phyloP scores from a whole-genome alignment of 2,113 vertebrate species.

The Vulpes vulpes region DNA sequence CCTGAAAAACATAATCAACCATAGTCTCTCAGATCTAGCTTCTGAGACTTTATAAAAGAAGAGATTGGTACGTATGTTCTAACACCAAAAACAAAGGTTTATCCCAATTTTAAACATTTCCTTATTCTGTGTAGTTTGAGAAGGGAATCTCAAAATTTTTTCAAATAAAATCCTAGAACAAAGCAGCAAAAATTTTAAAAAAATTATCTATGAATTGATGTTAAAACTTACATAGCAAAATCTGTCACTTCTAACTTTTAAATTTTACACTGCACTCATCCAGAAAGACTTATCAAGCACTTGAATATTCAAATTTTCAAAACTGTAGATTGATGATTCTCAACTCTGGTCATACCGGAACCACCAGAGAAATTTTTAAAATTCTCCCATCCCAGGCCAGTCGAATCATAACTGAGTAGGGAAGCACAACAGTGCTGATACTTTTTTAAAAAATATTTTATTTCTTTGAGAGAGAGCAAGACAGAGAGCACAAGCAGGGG shows the following conservation, averaged over 20 bases:
- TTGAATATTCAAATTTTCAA: neutral
- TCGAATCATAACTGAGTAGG: neutral
- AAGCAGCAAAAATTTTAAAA: neutral
- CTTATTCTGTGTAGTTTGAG: neutral
- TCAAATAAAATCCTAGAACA: conserved; percentile 3
- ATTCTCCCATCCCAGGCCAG: neutral
- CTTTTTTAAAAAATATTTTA: neutral
- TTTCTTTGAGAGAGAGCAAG: no score
- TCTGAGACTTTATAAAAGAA: conserved; percentile 37
- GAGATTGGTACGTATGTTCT: neutral
- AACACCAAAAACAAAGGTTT: neutral
- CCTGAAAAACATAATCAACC: neutral
- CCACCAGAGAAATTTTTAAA: neutral
- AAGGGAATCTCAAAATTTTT: neutral
- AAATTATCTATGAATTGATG: neutral
- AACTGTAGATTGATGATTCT: neutral
- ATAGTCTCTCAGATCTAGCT: neutral
- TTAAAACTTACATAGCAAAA: conserved; percentile 53
- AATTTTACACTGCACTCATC: neutral
- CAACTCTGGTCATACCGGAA: neutral
- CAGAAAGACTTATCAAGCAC: neutral
- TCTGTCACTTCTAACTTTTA: neutral
- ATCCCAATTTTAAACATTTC: conserved; percentile 6
- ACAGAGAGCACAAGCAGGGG: neutral
- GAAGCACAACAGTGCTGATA: neutral